A percentile compares a stretch with the other conserved stretches of the same genome.
These are phyloP conservation scores for Heliconius ethilla DNA, from an alignment of 2,888 invertebrate genomes.

Conservation along the genomic window DNA sequence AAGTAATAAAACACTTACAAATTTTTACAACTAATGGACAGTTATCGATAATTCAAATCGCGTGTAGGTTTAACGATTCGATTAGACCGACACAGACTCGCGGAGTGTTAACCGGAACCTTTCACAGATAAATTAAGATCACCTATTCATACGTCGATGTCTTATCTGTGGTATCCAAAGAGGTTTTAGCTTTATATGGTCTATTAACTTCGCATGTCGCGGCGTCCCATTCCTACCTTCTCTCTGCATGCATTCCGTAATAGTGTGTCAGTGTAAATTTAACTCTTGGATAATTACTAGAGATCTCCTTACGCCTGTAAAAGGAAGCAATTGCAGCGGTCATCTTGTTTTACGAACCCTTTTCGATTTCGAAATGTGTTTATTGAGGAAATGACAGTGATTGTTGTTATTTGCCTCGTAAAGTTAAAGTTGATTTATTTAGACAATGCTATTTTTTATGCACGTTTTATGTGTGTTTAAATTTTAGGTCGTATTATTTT, in stretches of 20 bases:
- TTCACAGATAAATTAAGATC: conserved; percentile 78
- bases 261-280: conserved; percentile 72
- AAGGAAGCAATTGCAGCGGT: conserved; percentile 68
- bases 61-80: conserved; percentile 69
- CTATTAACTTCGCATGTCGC: conserved; percentile 72
- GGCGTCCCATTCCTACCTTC: conserved; percentile 48
- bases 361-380: conserved; percentile 68
- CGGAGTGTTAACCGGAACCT: conserved; percentile 70
- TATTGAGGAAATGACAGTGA: conserved; percentile 56
- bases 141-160: conserved; percentile 76
- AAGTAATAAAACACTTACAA: conserved; percentile 15
- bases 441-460: conserved; percentile 26
- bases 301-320: conserved; percentile 58
- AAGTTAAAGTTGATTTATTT: conserved; percentile 25
- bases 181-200: conserved; percentile 58
- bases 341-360: conserved; percentile 67
- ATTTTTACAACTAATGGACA: conserved; percentile 39
- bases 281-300: conserved; percentile 70
- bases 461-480: not conserved
- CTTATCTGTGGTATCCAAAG: conserved; percentile 66
- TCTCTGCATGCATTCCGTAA: conserved; percentile 51
- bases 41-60: conserved; percentile 61
- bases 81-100: conserved; percentile 62
- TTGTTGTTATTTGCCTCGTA: conserved; percentile 39
- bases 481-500: not conserved